phyloP scores from a whole-genome alignment of 2,888 invertebrate species.

The Aricia artaxerxes region DNA sequence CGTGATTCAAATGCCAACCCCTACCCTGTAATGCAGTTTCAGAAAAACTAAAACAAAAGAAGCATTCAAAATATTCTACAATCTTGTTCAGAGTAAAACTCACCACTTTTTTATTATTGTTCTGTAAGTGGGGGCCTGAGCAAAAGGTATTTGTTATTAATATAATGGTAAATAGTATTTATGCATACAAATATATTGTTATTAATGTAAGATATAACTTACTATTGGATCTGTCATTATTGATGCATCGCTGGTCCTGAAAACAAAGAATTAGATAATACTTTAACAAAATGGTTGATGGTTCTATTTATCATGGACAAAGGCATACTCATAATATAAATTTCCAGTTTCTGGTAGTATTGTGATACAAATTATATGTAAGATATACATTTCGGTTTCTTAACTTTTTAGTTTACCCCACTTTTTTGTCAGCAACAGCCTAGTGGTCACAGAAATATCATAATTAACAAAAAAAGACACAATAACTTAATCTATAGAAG shows the following conservation, averaged over 20 bases:
- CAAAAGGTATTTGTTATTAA: slow-evolving; percentile 33
- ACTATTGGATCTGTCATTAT: slow-evolving; percentile 79
- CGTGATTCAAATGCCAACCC: too few species aligned
- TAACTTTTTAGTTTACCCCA: too few species aligned
- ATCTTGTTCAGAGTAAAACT: slow-evolving; percentile 37
- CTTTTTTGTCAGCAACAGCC: too few species aligned
- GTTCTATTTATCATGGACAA: not conserved
- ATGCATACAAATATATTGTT: not conserved
- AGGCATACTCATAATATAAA: not conserved
- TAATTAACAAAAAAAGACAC: too few species aligned
- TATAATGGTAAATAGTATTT: slow-evolving; percentile 12
- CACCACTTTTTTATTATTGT: slow-evolving; percentile 69
- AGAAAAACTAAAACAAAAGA: not conserved
- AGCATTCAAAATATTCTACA: not conserved
- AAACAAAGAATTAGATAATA: slow-evolving; percentile 40
- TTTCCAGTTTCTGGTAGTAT: too few species aligned
- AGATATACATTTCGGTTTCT: too few species aligned
- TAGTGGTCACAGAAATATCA: too few species aligned
- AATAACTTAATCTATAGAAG: too few species aligned
- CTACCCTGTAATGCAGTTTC: not conserved
- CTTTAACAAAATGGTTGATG: not conserved
- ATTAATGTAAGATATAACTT: slow-evolving; percentile 45
- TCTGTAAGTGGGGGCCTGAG: slow-evolving; percentile 55
- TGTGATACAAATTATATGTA: too few species aligned
- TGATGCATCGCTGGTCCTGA: slow-evolving; percentile 75